Evolutionary conservation across 2,113 vertebrate species (phyloP), one percentile per base, ranked within the genome.

Genomic region (Labeo rohita): DNA sequence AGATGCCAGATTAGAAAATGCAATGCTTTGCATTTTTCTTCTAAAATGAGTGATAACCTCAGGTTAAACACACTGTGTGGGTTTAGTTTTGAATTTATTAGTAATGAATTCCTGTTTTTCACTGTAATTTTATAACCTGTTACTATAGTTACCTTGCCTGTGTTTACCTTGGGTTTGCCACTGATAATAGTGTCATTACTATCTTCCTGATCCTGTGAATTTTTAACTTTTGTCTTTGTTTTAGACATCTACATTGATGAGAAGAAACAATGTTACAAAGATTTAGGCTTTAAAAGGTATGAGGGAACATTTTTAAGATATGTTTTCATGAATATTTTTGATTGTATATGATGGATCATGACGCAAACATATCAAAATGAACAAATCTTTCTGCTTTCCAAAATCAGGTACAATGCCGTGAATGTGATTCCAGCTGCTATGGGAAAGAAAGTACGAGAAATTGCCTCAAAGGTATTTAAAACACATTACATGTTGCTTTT

Each of bases 221-320:
- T 13, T 80, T 45, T 61, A 54, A 36, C 74, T 52, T 39, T 74
- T 59, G 15, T 39, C 54, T 52, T 73, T 80, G 16, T 50, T 87
- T 81, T 16, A 97, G 96, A 95, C 10, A 88, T 97, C 85, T 96
- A 94, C 65, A 89, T 97, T 75, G 96, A 96, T 59, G 95, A 96
- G 84, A 93, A 94, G 59, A 97, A 96, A 91, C 93, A 95, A 89
- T 91, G 90, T 86, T 96, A 97, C 92, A 95, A 93, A 83, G 95
- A 96, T 85, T 90, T 96, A 73, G 94, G 94, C 70, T 97, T 96
- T 81, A 97, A 95, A 93, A 93, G 95, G 95, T 96, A 73, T 34
- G 45, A 50, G 85, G n/a, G 6, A 80, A 80, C 15, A 39, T 39
- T 11, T 50, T 2, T 15, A 15, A n/a, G 8, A 13, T 15, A 47